These are phyloP conservation scores for Tinamus guttatus DNA, from an alignment of 2,113 vertebrate species.

Conservation along the genomic window DNA sequence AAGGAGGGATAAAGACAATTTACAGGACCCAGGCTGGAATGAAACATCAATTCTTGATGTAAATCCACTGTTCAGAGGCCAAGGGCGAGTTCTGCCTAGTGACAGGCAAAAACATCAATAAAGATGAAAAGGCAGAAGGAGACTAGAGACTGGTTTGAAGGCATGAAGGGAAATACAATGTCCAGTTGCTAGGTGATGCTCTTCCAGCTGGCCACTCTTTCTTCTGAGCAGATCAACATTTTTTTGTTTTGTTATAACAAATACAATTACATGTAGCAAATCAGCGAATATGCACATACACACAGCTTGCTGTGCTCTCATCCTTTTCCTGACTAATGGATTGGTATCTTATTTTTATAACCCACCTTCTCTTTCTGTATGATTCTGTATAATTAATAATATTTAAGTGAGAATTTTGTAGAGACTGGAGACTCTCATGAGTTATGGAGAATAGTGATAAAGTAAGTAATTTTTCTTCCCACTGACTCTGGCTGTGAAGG, in stretches of 20 bases:
- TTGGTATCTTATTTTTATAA: neutral
- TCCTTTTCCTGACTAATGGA: neutral
- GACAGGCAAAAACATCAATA: slow-evolving; percentile 7
- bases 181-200: neutral
- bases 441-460: neutral
- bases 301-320: neutral
- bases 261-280: neutral
- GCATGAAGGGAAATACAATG: neutral
- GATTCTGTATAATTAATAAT: neutral
- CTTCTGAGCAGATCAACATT: neutral
- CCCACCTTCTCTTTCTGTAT: neutral
- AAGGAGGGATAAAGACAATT: slow-evolving; percentile 3
- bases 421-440: neutral
- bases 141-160: neutral
- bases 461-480: neutral
- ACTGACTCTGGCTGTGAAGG: neutral
- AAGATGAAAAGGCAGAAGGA: slow-evolving; percentile 3
- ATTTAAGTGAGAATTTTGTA: neutral
- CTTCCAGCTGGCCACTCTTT: neutral
- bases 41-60: neutral
- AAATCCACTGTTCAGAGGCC: neutral
- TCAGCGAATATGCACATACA: accelerated
- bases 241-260: neutral
- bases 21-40: neutral
- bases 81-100: neutral